Evolutionary conservation across 2,797 vertebrate genomes (phyloP).

Genomic region (Halcyon chelicuti): DNA sequence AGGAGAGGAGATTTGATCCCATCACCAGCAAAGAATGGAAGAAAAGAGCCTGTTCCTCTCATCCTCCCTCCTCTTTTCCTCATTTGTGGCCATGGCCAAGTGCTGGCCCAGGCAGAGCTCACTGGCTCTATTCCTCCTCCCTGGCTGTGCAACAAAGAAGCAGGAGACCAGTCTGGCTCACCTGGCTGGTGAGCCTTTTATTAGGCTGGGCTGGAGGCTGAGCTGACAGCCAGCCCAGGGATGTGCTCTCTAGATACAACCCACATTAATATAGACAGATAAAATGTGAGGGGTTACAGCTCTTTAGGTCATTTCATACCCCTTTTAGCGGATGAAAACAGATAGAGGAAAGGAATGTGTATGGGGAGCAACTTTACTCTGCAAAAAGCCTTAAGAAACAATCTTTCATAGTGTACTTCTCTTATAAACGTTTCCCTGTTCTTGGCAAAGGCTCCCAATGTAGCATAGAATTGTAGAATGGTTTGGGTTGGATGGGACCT

Average conservation of each 20-base stretch:
- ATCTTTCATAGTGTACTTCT: neutral
- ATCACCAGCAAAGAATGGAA: neutral
- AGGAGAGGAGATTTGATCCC: neutral
- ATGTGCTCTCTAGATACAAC: neutral
- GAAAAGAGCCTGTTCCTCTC: neutral
- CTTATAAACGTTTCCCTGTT: neutral
- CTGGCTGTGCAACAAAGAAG: neutral
- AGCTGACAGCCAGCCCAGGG: neutral
- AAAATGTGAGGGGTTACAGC: neutral
- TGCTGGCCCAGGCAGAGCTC: accelerated
- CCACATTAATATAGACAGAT: neutral
- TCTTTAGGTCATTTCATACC: neutral
- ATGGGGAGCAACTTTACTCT: neutral
- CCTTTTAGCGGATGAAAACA: neutral
- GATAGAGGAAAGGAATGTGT: neutral
- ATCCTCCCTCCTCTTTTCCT: neutral
- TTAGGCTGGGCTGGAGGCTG: neutral
- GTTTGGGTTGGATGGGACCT: too few species aligned
- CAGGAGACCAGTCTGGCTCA: neutral
- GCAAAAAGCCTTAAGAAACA: neutral
- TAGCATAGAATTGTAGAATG: too few species aligned
- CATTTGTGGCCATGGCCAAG: neutral
- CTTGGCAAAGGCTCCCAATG: neutral
- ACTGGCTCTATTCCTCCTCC: neutral
- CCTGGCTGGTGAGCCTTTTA: neutral